Percentiles rank a stretch among this genome's conserved stretches.
Conservation (phyloP, 2,797 vertebrate genomes). For the Manis crassicaudata region DNA sequence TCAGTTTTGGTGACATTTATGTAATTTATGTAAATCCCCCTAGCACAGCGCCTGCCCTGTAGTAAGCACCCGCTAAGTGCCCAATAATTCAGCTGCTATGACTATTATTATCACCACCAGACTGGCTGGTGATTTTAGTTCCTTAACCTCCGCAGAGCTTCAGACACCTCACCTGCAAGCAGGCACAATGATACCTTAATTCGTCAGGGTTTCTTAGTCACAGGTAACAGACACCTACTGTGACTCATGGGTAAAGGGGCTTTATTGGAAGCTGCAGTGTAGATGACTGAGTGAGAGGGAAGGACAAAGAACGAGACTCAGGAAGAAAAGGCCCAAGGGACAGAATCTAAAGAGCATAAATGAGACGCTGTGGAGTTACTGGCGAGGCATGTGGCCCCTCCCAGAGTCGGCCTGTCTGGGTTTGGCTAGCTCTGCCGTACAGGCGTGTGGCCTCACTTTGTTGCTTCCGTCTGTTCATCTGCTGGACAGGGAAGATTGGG, state of each 20-base stretch:
- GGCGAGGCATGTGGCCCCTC: neutral
- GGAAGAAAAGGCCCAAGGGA: neutral
- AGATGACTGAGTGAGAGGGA: neutral
- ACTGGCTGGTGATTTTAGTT: neutral
- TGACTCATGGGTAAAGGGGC: neutral
- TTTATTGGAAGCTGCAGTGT: neutral
- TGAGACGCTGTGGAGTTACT: neutral
- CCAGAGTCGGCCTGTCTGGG: neutral
- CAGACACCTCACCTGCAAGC: neutral
- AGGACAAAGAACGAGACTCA: neutral
- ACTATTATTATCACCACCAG: neutral
- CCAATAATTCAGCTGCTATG: neutral
- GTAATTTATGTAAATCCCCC: neutral
- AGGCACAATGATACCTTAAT: neutral
- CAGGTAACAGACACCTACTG: neutral
- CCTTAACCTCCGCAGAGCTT: neutral
- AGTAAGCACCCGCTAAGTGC: neutral
- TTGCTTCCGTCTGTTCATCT: neutral
- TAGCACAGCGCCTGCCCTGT: neutral
- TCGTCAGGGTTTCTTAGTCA: slow-evolving; percentile 12
- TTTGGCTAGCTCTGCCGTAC: neutral
- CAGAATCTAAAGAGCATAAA: neutral
- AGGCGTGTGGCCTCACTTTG: neutral
- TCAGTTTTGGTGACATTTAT: neutral
- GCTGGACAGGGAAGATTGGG: neutral